Evolutionary conservation across 1,140 invertebrate species (phyloP).

Genomic region (Aphis gossypii): DNA sequence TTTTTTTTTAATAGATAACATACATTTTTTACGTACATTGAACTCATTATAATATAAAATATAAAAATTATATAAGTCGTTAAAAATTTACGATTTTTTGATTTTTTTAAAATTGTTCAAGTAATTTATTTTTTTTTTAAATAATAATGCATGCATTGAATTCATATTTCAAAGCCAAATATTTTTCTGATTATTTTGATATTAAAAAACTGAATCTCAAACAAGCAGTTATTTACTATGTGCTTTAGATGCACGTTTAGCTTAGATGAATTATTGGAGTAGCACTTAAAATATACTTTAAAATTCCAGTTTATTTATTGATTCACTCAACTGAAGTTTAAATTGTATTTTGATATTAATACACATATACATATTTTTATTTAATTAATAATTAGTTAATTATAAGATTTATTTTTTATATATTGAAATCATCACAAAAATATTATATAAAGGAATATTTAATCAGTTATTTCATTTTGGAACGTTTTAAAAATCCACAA

Average conservation of each 20-base stretch:
- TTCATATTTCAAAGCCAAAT: background rate
- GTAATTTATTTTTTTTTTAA: too few relatives aligned
- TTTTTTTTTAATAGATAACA: too few relatives aligned
- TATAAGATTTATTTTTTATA: background rate
- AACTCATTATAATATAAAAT: too few relatives aligned
- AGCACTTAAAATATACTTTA: background rate
- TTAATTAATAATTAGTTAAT: background rate
- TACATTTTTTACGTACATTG: too few relatives aligned
- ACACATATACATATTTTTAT: background rate
- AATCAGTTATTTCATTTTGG: background rate
- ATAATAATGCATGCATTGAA: background rate
- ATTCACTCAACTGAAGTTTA: background rate
- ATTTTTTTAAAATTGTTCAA: too few relatives aligned
- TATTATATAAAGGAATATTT: background rate
- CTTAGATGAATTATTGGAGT: background rate
- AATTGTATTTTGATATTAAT: background rate
- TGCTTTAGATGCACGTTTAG: too few relatives aligned
- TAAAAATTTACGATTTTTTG: too few relatives aligned
- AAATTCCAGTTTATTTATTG: background rate
- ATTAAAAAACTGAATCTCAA: background rate
- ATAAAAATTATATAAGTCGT: too few relatives aligned
- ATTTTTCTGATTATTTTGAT: too few relatives aligned
- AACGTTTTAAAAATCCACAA: background rate
- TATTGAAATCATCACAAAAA: background rate
- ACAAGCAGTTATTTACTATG: background rate